Evolutionary conservation across 2,113 vertebrate species (phyloP), one percentile per base, ranked within the genome.

Genomic region (Nibea coibor): DNA sequence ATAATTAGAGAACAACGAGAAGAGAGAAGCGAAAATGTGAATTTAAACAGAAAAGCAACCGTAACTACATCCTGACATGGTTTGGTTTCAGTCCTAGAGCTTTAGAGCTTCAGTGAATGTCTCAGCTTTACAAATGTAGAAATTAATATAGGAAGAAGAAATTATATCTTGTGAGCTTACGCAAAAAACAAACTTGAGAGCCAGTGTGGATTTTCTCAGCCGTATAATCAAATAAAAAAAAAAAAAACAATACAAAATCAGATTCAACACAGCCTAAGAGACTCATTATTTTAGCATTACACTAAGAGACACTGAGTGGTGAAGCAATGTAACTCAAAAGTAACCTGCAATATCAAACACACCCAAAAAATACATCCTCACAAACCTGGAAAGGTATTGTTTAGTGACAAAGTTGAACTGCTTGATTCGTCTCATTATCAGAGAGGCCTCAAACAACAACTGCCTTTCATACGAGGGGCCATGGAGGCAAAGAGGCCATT

Each of bases 241-340:
- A 26, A 26, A 26, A 91, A 84, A 72, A 59, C 78, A 83, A 85
- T 83, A 83, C 72, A 67, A 79, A 84, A 83, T 80, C 77, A 19
- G 67, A 81, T 73, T 71, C 48, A 59, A 53, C 68, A 85, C 66
- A 83, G 88, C 86, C 83, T 81, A 70, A 75, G 75, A 88, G 76
- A 86, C 82, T 90, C 86, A 90, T 90, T 86, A 87, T 88, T 91
- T 89, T 62, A 77, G 78, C 74, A 91, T 90, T 89, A 86, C 78
- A 64, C 56, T 69, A 57, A 66, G 42, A 72, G 65, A 82, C 80
- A 84, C 48, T 81, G 77, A 88, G 81, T n/a, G 45, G 59, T 51
- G 80, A 86, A 75, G 59, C 61, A 81, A 24, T 70, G 66, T 28
- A 78, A 59, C 69, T 71, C 8, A 69, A 73, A 87, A 78, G 77